Base-by-base conservation (phyloP, 2,797 vertebrate genomes). In the Peromyscus melanophrys region DNA sequence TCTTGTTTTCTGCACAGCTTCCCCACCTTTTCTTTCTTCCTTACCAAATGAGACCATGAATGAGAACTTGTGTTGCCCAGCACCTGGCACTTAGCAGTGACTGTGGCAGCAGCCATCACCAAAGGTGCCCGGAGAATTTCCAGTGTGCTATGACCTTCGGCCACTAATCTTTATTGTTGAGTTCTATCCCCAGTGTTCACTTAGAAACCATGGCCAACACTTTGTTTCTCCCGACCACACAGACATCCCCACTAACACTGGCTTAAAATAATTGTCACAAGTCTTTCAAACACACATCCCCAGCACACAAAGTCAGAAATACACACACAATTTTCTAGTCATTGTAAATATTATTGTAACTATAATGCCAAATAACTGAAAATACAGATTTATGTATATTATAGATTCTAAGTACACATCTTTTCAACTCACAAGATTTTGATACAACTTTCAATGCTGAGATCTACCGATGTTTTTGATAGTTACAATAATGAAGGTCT, bases 251-350 rank as follows among this genome's bases (percentile, higher is more conserved):
- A 23, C 12, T 19, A 46, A 14, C 4, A 14, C 11, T 81, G 43
- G 2, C 52, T 96, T 82, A 89, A 59, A 83, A 73, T 52, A 90
- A 87, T 37, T 55, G 61, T 83, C 63, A 67, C 52, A 82, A 52
- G 9, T n/a, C 21, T 52, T 49, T 89, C 37, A 40, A 40, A 59
- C 11, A 31, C 12, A 61, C 37, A 46, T 12, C 31, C 11, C 12
- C 34, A 86, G 65, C 19, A 19, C 21, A 23, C 3, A 52, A 1
- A 49, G 19, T 19, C n/a, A 67, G n/a, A 27, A 82, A 21, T 34
- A 43, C 34, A 34, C 4, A 14, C 46, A n/a, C 6, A 55, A 23
- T 69, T 76, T 61, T 88, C 55, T 23, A 23, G 46, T 7, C 31
- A 57, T 8, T 3, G 21, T 61, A 69, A 46, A 40, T 40, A 31